These are phyloP conservation scores for Omphaloscelis lunosa DNA, from an alignment of 2,888 invertebrate genomes.

Conservation along the genomic window DNA sequence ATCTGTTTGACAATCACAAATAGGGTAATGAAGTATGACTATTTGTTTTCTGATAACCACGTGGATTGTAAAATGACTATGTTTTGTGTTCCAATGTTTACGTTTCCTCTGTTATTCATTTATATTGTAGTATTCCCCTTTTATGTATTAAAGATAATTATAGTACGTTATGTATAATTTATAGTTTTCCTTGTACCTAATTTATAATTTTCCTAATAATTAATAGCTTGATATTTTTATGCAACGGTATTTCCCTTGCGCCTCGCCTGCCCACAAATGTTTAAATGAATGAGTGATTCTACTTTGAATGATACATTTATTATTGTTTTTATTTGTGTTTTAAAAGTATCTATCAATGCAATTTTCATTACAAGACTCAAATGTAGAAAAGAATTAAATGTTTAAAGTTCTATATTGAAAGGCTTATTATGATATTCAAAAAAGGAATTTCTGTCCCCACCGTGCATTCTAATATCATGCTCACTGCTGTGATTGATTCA, in stretches of 20 bases:
- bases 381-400: background rate
- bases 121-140: slow-evolving; percentile 1
- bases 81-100: slow-evolving; percentile 56
- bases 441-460: background rate
- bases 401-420: background rate
- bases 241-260: background rate
- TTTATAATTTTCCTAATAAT: slow-evolving; percentile 22
- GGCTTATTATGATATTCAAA: no score
- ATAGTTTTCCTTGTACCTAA: slow-evolving; percentile 1
- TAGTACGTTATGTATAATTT: background rate
- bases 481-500: background rate
- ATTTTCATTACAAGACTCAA: background rate
- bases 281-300: slow-evolving; percentile 5
- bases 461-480: background rate
- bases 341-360: background rate
- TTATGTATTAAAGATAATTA: background rate
- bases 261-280: background rate
- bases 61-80: slow-evolving; percentile 13
- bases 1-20: slow-evolving; percentile 39
- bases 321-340: no score
- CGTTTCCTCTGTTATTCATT: background rate
- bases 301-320: background rate
- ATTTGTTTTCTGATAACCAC: slow-evolving; percentile 40
- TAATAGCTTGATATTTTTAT: slow-evolving; percentile 9
- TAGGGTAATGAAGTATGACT: slow-evolving; percentile 29